A percentile compares a stretch with the other conserved stretches of the same genome.
These are phyloP conservation scores for Athene cunicularia DNA, from an alignment of 2,113 vertebrate genomes.

Conservation along the genomic window DNA sequence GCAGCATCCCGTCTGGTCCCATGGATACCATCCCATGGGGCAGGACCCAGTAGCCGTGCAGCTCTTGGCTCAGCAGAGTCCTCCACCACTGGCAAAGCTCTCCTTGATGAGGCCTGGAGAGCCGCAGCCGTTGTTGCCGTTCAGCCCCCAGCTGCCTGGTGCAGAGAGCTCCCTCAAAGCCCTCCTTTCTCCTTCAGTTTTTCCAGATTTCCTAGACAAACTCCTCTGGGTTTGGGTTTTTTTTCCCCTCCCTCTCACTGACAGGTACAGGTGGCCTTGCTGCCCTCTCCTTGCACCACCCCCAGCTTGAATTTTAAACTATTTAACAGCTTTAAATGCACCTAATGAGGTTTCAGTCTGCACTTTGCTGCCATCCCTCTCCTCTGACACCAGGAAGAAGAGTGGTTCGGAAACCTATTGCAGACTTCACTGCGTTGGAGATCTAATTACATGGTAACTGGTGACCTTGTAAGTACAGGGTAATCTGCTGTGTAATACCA, in stretches of 20 bases:
- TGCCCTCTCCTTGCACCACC: neutral
- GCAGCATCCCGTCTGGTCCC: neutral
- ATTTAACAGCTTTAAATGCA: conserved; percentile 37
- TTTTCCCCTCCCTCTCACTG: neutral
- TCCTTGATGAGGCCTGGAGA: neutral
- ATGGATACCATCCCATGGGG: fast-evolving
- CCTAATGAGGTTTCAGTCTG: conserved; percentile 20
- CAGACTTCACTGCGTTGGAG: neutral
- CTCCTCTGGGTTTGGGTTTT: neutral
- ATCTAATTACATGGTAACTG: conserved; percentile 44
- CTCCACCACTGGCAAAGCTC: neutral
- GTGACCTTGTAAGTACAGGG: conserved; percentile 47
- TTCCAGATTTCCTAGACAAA: neutral
- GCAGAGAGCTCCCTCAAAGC: fast-evolving
- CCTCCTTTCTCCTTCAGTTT: neutral
- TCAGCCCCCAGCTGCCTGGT: neutral
- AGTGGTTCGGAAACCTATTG: neutral
- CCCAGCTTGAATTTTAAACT: conserved; percentile 27
- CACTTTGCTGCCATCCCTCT: conserved; percentile 18
- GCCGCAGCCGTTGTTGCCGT: neutral
- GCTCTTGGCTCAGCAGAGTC: neutral
- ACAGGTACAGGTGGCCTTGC: neutral
- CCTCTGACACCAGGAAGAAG: neutral
- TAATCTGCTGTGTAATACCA: conserved; percentile 42
- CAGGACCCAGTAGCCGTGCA: fast-evolving